Evolutionary conservation across 2,797 vertebrate species (phyloP).

Genomic region (Argya squamiceps): DNA sequence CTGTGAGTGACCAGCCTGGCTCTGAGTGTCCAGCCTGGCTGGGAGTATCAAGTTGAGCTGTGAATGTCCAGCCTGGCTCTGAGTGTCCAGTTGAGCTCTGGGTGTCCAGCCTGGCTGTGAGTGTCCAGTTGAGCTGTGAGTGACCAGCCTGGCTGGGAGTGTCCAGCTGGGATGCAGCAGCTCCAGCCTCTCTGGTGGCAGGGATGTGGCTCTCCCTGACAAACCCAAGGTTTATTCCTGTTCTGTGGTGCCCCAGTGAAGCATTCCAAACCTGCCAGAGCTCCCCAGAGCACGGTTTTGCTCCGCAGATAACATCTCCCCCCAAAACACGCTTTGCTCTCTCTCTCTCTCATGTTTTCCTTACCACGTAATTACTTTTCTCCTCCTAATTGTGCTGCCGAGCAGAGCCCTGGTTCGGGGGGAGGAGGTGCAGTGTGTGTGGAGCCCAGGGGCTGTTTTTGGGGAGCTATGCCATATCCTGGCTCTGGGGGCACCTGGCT

Average conservation of each 20-base stretch:
- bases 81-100: background rate
- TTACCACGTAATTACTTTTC: background rate
- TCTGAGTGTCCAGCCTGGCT: background rate
- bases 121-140: background rate
- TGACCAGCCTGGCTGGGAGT: background rate
- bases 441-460: fast-evolving
- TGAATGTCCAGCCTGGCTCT: background rate
- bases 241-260: background rate
- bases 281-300: background rate
- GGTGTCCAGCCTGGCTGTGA: background rate
- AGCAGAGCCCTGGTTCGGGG: fast-evolving
- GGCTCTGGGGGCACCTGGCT: background rate
- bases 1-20: background rate
- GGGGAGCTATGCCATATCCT: too few species aligned
- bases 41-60: background rate
- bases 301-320: background rate
- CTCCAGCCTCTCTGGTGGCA: background rate
- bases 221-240: background rate
- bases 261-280: background rate
- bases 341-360: background rate
- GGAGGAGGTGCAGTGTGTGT: background rate
- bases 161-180: background rate
- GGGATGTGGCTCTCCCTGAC: background rate
- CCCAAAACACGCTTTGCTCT: background rate
- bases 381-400: background rate